Evolutionary conservation across 2,797 vertebrate species (phyloP).

Genomic region (Sebastes elongatus): DNA sequence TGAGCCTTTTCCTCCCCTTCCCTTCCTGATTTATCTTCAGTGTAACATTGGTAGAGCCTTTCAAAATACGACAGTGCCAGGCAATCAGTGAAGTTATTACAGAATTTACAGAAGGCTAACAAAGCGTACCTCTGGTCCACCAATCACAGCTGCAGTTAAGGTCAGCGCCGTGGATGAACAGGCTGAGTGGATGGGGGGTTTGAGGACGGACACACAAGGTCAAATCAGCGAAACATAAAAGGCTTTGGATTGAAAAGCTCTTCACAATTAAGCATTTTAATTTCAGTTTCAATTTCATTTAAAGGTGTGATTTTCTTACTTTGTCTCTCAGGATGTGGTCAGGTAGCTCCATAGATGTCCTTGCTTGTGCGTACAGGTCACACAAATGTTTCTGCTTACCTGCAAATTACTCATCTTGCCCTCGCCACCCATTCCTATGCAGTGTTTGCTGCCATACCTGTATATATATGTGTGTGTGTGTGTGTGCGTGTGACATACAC

Average conservation of each 20-base stretch:
- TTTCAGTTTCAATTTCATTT: neutral
- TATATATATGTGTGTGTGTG: slow-evolving; percentile 16
- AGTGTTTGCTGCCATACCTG: slow-evolving; percentile 17
- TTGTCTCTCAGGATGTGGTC: neutral
- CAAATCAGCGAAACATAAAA: slow-evolving; percentile 19
- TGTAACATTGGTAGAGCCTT: slow-evolving; percentile 18
- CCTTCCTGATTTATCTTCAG: slow-evolving; percentile 32
- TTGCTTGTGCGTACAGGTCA: slow-evolving; percentile 31
- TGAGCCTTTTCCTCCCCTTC: slow-evolving; percentile 2
- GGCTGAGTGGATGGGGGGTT: slow-evolving; percentile 15
- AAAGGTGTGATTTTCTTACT: neutral
- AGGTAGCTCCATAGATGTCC: neutral
- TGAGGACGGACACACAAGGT: slow-evolving; percentile 51
- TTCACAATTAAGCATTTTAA: slow-evolving; percentile 8
- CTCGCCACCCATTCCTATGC: neutral
- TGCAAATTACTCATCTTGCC: slow-evolving; percentile 33
- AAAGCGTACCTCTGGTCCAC: slow-evolving; percentile 57
- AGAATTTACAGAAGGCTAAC: slow-evolving; percentile 66
- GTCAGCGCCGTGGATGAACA: slow-evolving; percentile 62
- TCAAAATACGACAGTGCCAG: slow-evolving; percentile 39
- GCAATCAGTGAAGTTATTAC: slow-evolving; percentile 59
- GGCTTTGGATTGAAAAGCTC: neutral
- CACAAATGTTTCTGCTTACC: slow-evolving; percentile 39
- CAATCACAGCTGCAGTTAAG: slow-evolving; percentile 64
- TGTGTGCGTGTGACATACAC: slow-evolving; percentile 35